Evolutionary conservation across 1,140 invertebrate genomes (phyloP).

Genomic region (Drosophila carrolli): DNA sequence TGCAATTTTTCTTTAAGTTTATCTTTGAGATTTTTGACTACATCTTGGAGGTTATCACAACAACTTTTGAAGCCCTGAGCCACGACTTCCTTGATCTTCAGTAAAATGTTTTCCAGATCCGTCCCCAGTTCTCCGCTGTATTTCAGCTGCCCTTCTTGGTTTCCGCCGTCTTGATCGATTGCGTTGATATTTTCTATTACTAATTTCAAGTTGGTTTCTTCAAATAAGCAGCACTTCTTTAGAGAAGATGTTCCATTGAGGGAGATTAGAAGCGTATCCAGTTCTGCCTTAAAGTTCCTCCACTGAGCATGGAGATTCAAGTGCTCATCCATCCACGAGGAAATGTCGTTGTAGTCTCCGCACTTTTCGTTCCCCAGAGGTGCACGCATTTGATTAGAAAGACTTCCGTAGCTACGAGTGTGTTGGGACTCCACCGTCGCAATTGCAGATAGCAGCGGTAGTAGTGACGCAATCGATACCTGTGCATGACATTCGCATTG

Average conservation of each 20-base stretch:
- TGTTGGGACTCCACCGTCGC: neutral
- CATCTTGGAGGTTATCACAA: conserved; percentile 20
- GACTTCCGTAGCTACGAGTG: neutral
- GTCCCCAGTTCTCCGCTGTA: conserved; percentile 26
- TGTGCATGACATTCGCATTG: conserved; percentile 13
- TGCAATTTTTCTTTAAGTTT: conserved; percentile 15
- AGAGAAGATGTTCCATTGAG: neutral
- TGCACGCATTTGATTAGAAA: neutral
- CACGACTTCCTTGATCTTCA: conserved; percentile 4
- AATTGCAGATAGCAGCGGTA: conserved; percentile 44
- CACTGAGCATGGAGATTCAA: conserved; percentile 18
- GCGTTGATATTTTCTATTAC: conserved; percentile 21
- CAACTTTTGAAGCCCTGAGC: conserved; percentile 21
- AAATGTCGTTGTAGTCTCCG: conserved; percentile 9
- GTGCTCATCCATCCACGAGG: conserved; percentile 46
- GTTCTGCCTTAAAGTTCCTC: conserved; percentile 18
- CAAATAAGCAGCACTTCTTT: conserved; percentile 37
- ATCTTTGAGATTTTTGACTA: conserved; percentile 13
- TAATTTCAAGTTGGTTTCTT: conserved; percentile 17
- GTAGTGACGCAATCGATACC: conserved; percentile 28
- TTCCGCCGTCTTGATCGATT: neutral
- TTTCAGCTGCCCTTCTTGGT: neutral
- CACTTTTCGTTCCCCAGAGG: neutral
- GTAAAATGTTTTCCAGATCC: conserved; percentile 40
- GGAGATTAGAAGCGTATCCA: conserved; percentile 8